These are phyloP conservation scores for Liposcelis brunnea DNA, from an alignment of 2,888 invertebrate genomes.

Conservation along the genomic window DNA sequence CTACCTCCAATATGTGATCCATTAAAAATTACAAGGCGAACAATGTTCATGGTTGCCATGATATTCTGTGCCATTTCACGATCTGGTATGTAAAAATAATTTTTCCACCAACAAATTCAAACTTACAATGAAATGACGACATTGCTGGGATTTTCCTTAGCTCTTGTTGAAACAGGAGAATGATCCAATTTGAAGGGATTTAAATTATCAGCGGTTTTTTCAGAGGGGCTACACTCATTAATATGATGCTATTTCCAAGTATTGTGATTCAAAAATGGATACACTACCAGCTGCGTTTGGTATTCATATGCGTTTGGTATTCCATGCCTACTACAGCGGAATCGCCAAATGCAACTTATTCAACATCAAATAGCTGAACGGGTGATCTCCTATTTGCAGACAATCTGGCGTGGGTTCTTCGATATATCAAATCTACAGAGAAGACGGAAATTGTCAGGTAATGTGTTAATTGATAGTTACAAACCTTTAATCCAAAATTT, in stretches of 20 bases:
- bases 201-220: slow-evolving; percentile 56
- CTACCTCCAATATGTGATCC: slow-evolving; percentile 45
- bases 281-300: slow-evolving; percentile 50
- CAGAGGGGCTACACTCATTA: slow-evolving; percentile 57
- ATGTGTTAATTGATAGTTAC: no score
- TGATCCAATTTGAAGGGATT: slow-evolving; percentile 39
- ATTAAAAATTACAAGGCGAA: slow-evolving; percentile 39
- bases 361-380: slow-evolving; percentile 27
- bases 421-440: no score
- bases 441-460: no score
- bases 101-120: background rate
- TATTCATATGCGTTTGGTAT: slow-evolving; percentile 50
- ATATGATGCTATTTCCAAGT: slow-evolving; percentile 49
- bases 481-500: no score
- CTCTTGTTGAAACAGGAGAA: slow-evolving; percentile 53
- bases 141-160: slow-evolving; percentile 30
- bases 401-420: no score
- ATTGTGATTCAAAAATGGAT: slow-evolving; percentile 34
- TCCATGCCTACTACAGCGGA: no score
- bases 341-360: no score
- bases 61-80: slow-evolving; percentile 36
- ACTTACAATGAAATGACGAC: background rate
- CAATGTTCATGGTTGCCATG: slow-evolving; percentile 43
- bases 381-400: no score
- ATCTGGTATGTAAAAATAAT: slow-evolving; percentile 32